Percentiles rank a stretch among this genome's conserved stretches.
Evolutionary conservation across 2,113 vertebrate genomes (phyloP).

Genomic region (Dolichallabes microphthalmus): DNA sequence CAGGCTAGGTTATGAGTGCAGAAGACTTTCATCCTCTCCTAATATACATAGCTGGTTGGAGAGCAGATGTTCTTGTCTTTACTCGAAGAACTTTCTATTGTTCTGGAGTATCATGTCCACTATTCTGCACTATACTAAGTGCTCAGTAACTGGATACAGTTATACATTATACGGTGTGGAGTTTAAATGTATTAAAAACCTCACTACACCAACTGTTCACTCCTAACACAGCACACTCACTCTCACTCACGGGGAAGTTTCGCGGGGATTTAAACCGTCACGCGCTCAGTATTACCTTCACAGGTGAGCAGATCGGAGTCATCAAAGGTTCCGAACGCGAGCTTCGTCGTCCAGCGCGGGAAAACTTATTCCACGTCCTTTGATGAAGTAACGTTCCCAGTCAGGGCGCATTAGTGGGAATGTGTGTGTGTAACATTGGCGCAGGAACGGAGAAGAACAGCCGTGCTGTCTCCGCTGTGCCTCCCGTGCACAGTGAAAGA

Average conservation of each 20-base stretch:
- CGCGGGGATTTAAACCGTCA: background rate
- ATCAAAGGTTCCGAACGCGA: constrained; percentile 41
- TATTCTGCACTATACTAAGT: background rate
- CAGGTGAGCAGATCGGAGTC: constrained; percentile 48
- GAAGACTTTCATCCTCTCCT: background rate
- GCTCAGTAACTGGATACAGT: background rate
- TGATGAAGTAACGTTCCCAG: constrained; percentile 24
- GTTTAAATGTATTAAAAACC: too few relatives aligned
- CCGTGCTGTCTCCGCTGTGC: constrained; percentile 1
- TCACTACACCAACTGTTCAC: background rate
- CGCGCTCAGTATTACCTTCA: constrained; percentile 39
- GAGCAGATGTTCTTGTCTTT: background rate
- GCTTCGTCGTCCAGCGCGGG: constrained; percentile 1
- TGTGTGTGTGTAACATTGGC: constrained; percentile 17
- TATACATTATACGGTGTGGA: background rate
- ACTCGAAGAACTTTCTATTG: background rate
- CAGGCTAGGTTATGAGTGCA: background rate
- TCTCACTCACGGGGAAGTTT: background rate
- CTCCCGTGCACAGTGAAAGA: background rate
- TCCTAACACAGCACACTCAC: background rate
- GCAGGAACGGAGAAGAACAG: background rate
- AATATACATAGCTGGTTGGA: background rate
- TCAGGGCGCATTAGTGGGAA: constrained; percentile 39
- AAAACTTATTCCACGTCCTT: constrained; percentile 27
- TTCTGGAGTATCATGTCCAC: background rate